A percentile compares a stretch with the other conserved stretches of the same genome.
phyloP scores from a whole-genome alignment of 2,113 vertebrate genomes.

The Halcyon malimbica region DNA sequence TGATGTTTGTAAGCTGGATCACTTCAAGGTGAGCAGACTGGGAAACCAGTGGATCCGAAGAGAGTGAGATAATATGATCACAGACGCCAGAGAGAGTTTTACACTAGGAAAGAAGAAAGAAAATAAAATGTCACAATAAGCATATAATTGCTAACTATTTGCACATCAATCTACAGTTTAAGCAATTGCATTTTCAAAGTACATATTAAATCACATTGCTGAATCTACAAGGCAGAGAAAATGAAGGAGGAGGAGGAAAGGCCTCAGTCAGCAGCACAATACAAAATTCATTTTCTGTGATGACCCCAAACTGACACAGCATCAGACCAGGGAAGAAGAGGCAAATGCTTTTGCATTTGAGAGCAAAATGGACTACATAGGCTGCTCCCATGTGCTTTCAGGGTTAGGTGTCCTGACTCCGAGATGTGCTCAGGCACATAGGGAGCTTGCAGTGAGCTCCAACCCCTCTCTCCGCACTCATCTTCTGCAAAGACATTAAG shows the following conservation, averaged over 20 bases:
- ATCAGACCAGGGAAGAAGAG: background rate
- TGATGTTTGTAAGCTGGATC: slow-evolving; percentile 86
- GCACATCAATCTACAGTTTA: background rate
- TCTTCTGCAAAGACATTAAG: background rate
- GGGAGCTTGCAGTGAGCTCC: accelerated
- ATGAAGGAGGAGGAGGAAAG: background rate
- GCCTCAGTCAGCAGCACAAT: background rate
- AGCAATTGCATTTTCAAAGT: background rate
- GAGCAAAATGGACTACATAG: accelerated
- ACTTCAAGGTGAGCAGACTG: slow-evolving; percentile 87
- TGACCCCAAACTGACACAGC: background rate
- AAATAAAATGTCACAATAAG: background rate
- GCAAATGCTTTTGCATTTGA: background rate
- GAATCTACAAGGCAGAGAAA: background rate
- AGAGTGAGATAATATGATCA: slow-evolving; percentile 85
- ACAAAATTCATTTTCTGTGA: background rate
- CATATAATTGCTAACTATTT: background rate
- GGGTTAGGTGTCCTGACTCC: background rate
- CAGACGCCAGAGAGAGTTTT: slow-evolving; percentile 86
- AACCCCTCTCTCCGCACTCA: accelerated
- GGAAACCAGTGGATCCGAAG: slow-evolving; percentile 85
- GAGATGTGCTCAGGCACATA: background rate
- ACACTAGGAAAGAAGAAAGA: slow-evolving; percentile 72
- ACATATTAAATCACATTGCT: background rate
- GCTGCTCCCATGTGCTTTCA: accelerated